Evolutionary conservation across 1,140 invertebrate species (phyloP).

Genomic region (Pseudomyrmex dendroicus): DNA sequence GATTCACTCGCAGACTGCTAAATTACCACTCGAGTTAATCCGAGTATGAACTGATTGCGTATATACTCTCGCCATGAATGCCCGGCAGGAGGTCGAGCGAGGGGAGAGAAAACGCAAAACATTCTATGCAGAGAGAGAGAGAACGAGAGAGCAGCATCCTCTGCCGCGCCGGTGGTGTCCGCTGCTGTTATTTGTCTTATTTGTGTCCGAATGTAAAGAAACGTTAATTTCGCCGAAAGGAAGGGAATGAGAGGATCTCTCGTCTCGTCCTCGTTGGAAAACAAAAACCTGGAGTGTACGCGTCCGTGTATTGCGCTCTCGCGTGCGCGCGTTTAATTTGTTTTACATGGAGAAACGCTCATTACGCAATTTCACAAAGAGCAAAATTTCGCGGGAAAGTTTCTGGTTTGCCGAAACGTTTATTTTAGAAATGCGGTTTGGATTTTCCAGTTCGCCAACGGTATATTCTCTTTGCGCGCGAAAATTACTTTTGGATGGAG

Average conservation of each 20-base stretch:
- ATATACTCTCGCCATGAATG: slow-evolving; percentile 55
- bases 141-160: no score
- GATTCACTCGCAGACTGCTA: slow-evolving; percentile 62
- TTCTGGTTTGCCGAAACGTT: slow-evolving; percentile 30
- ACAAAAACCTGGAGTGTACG: no score
- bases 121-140: no score
- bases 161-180: no score
- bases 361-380: slow-evolving; percentile 22
- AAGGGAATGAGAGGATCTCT: neutral
- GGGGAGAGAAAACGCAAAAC: no score
- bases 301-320: neutral
- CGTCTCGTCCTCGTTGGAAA: no score
- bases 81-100: no score
- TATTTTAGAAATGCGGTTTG: slow-evolving; percentile 19
- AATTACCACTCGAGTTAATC: slow-evolving; percentile 71
- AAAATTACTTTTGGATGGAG: neutral
- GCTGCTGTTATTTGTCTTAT: slow-evolving; percentile 16
- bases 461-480: no score
- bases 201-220: neutral
- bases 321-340: slow-evolving; percentile 30
- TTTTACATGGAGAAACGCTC: slow-evolving; percentile 1
- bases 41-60: slow-evolving; percentile 48
- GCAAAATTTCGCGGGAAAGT: slow-evolving; percentile 19
- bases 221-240: neutral
- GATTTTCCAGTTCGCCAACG: slow-evolving; percentile 5